These are phyloP conservation scores for Cenopis cana DNA, from an alignment of 2,888 invertebrate species.

Conservation along the genomic window DNA sequence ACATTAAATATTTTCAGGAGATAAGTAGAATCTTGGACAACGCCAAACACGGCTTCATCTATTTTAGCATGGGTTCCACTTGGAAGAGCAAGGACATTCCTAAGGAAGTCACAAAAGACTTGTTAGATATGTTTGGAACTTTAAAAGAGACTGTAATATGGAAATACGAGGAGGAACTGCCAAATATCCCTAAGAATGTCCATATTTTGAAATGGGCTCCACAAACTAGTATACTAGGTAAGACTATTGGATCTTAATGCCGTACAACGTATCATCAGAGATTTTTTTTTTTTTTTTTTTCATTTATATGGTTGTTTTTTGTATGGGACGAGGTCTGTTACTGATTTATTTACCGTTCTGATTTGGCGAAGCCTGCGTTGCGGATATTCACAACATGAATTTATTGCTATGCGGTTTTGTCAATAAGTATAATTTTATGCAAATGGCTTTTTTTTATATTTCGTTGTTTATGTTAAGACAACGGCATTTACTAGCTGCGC, in stretches of 20 bases:
- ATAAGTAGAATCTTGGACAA: slow-evolving; percentile 67
- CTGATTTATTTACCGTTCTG: too few species aligned
- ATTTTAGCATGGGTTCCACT: slow-evolving; percentile 71
- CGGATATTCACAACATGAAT: too few species aligned
- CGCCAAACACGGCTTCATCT: slow-evolving; percentile 66
- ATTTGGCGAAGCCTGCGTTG: too few species aligned
- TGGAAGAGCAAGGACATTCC: slow-evolving; percentile 62
- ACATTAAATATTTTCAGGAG: slow-evolving; percentile 56
- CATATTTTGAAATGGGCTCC: slow-evolving; percentile 71
- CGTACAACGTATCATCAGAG: too few species aligned
- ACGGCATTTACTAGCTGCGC: too few species aligned
- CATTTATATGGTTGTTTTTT: too few species aligned
- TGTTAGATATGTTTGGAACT: slow-evolving; percentile 61
- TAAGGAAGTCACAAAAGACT: slow-evolving; percentile 52
- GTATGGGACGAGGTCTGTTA: too few species aligned
- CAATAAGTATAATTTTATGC: too few species aligned
- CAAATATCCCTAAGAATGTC: slow-evolving; percentile 64
- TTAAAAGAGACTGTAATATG: slow-evolving; percentile 70
- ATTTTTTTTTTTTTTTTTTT: too few species aligned
- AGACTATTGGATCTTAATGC: slow-evolving; percentile 24
- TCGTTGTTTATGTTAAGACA: too few species aligned
- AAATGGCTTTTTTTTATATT: too few species aligned
- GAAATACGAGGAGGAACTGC: slow-evolving; percentile 67
- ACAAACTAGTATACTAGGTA: slow-evolving; percentile 70
- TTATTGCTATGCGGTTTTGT: too few species aligned